Percentiles rank a stretch among this genome's conserved stretches.
Evolutionary conservation across 2,113 vertebrate genomes (phyloP).

Genomic region (Centropristis striata): DNA sequence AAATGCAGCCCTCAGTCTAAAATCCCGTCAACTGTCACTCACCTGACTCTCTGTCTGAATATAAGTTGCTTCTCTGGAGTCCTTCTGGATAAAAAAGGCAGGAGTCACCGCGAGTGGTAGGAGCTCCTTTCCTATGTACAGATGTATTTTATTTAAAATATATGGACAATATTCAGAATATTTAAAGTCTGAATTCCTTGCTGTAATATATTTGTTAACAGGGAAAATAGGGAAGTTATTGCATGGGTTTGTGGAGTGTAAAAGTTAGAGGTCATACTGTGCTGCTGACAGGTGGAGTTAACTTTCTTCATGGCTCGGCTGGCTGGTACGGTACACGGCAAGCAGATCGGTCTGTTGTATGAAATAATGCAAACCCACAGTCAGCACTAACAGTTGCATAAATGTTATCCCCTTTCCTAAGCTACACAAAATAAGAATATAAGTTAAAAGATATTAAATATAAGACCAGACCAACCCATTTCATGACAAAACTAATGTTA

Average conservation of each 20-base stretch:
- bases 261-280: slow-evolving; percentile 65
- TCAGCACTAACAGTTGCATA: background rate
- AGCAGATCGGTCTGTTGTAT: slow-evolving; percentile 80
- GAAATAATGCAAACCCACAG: background rate
- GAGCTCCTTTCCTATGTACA: slow-evolving; percentile 69
- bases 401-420: background rate
- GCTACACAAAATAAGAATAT: background rate
- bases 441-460: no score
- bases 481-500: no score
- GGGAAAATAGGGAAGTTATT: background rate
- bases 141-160: background rate
- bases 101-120: slow-evolving; percentile 52
- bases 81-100: slow-evolving; percentile 75
- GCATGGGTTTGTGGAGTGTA: background rate
- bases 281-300: slow-evolving; percentile 78
- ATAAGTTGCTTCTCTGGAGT: slow-evolving; percentile 46
- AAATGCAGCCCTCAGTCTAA: background rate
- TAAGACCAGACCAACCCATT: no score
- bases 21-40: background rate
- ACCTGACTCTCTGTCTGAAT: slow-evolving; percentile 66
- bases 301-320: slow-evolving; percentile 78
- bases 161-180: background rate
- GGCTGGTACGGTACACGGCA: slow-evolving; percentile 81
- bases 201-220: background rate
- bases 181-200: background rate